Base-by-base conservation (phyloP, 2,113 vertebrate genomes). In the Triplophysa siluroides region DNA sequence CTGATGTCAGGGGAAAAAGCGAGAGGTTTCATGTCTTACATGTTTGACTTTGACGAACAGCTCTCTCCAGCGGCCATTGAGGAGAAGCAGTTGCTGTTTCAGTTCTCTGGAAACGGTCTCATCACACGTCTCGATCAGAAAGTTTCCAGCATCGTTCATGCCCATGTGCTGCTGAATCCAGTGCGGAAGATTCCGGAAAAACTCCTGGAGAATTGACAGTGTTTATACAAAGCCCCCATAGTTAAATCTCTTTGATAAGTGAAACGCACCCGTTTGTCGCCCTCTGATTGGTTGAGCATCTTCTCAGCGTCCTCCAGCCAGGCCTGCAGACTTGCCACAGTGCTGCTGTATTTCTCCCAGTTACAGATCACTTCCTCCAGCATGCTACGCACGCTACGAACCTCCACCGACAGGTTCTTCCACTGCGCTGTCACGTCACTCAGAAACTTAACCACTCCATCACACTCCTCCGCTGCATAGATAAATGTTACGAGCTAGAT, bases 81-180 rank as follows among this genome's bases (percentile, higher is more conserved):
- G 92, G 19, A 99, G 87, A 0, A 99, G 90, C 45, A 99, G 90
- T 66, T 99, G 98, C 87, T 99, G 98, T 81, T 99, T 99, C 19
- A 99, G 93, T 76, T 99, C 97, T 50, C 96, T 93, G 24, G 98
- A 99, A 70, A 99, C 94, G 0, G 93, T 92, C n/a, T 99, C 97
- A 56, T 99, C 96, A 18, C 96, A 99, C 0, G 97, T 98, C 89
- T 98, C 97, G 19, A 99, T 99, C 1, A 99, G 94, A 83, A 99
- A 99, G 90, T 99, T 99, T 43, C 98, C 98, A 2, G 98, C 94
- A 60, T 99, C 98, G 1, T 99, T 99, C 98, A 99, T 99, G 84
- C 95, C 93, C 81, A 94, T 94, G 83, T 99, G 98, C 84, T 98
- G 97, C 83, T 97, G 96, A 76, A 99, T 97, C 97, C 92, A 94